Base-by-base conservation (phyloP, 2,888 invertebrate species). In the Cosmia trapezina region DNA sequence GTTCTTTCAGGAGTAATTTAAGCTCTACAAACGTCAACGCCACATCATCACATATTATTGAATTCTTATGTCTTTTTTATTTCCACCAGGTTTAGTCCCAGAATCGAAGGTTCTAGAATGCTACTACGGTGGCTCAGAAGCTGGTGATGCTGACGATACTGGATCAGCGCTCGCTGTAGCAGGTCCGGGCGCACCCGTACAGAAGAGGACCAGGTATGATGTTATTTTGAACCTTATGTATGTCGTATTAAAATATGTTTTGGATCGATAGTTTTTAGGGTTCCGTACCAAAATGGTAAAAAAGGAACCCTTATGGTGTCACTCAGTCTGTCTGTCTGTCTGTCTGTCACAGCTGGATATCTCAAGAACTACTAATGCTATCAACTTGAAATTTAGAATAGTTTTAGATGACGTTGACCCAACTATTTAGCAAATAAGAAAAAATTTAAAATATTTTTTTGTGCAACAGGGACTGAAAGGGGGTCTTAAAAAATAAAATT, bases 31-130 rank as follows among this genome's bases (percentile, higher is more conserved):
- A 28, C 28, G 28, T 28, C 28, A 28, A 28, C 28, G 3, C 14
- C 28, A 65, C 19, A 19, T 12, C 6, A 41, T 49, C 53, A 22
- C 22, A 22, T 11, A 14, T 47, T 28, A 7, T 22, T 56, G 19
- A 0, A 33, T 19, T 28, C 8, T 17, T 28, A 47, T 33, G 2
- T 47, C 0, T n/a, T 14, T 11, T 0, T 19, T 28, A 8, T 57
- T 41, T 69, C 2, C 41, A 28, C 0, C 78, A 92, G 97, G 97
- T 59, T 86, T 97, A 45, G 92, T 97, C 1, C 96, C 97, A 0
- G 97, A 97, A 87, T 96, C 97, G 62, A 97, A 97, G 85, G 97
- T 97, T 1, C 90, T 97, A 78, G 96, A 96, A 80, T 94, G 93
- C 78, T 96, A 96, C 90, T 96, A 96, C 88, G 94, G 95, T 8